Percentiles rank a stretch among this genome's conserved stretches.
Evolutionary conservation across 2,113 vertebrate species (phyloP).

Genomic region (Petroica traversi): DNA sequence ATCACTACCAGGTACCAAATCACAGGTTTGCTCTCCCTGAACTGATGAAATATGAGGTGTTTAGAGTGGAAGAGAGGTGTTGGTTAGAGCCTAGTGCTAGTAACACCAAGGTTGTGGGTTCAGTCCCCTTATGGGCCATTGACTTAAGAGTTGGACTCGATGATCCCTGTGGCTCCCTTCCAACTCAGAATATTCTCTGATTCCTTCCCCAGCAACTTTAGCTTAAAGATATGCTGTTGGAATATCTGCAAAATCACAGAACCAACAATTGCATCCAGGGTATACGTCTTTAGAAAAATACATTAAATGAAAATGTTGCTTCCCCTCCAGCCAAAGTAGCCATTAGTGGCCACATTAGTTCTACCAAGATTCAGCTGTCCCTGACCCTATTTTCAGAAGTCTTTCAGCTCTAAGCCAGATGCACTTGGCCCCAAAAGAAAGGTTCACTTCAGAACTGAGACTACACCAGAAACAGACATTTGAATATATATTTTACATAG

Average conservation of each 20-base stretch:
- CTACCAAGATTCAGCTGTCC: background rate
- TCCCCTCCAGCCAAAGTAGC: background rate
- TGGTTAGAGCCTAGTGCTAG: background rate
- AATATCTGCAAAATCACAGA: background rate
- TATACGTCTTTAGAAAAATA: background rate
- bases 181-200: background rate
- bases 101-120: background rate
- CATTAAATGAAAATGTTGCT: background rate
- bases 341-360: background rate
- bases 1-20: background rate
- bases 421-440: background rate
- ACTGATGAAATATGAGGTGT: background rate
- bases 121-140: rapidly evolving
- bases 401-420: background rate
- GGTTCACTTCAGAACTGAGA: background rate
- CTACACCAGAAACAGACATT: background rate
- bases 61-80: background rate
- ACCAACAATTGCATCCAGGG: background rate
- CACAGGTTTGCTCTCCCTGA: background rate
- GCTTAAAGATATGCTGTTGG: background rate
- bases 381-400: background rate
- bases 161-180: background rate
- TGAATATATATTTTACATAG: background rate
- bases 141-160: rapidly evolving
- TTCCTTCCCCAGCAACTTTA: background rate